These are phyloP conservation scores for Xestia sexstrigata DNA, from an alignment of 2,888 invertebrate species.

Conservation along the genomic window DNA sequence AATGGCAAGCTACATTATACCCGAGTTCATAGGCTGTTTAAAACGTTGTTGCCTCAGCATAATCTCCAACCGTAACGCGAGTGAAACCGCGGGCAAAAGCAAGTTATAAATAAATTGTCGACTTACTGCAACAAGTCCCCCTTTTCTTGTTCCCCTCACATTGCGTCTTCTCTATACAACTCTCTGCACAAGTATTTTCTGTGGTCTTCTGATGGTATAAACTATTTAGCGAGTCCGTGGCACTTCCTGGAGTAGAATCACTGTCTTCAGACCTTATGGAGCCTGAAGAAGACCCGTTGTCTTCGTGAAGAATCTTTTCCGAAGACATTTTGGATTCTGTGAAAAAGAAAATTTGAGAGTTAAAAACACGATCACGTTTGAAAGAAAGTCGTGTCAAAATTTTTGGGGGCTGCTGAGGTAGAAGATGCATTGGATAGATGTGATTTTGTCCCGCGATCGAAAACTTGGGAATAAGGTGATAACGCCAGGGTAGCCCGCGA, in stretches of 20 bases:
- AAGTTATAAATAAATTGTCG: too few species aligned
- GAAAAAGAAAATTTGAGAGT: slow-evolving; percentile 25
- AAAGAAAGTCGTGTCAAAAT: background rate
- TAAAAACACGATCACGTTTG: background rate
- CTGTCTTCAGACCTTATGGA: slow-evolving; percentile 63
- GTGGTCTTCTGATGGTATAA: slow-evolving; percentile 65
- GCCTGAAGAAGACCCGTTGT: slow-evolving; percentile 39
- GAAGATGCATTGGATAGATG: background rate
- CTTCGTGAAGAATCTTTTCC: slow-evolving; percentile 49
- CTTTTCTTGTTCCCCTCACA: slow-evolving; percentile 65
- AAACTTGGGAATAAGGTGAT: background rate
- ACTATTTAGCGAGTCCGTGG: slow-evolving; percentile 74
- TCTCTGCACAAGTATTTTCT: slow-evolving; percentile 62
- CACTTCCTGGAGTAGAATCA: slow-evolving; percentile 65
- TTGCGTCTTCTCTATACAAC: slow-evolving; percentile 64
- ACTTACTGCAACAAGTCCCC: slow-evolving; percentile 66
- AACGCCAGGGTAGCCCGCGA: too few species aligned
- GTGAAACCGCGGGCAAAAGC: too few species aligned
- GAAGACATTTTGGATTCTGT: slow-evolving; percentile 58
- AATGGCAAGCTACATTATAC: too few species aligned
- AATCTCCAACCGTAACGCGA: too few species aligned
- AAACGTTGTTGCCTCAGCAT: too few species aligned
- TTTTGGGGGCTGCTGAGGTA: too few species aligned
- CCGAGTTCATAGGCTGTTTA: too few species aligned
- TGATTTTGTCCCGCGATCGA: background rate